phyloP scores from a whole-genome alignment of 1,140 invertebrate genomes.

The Bombus terrestris region DNA sequence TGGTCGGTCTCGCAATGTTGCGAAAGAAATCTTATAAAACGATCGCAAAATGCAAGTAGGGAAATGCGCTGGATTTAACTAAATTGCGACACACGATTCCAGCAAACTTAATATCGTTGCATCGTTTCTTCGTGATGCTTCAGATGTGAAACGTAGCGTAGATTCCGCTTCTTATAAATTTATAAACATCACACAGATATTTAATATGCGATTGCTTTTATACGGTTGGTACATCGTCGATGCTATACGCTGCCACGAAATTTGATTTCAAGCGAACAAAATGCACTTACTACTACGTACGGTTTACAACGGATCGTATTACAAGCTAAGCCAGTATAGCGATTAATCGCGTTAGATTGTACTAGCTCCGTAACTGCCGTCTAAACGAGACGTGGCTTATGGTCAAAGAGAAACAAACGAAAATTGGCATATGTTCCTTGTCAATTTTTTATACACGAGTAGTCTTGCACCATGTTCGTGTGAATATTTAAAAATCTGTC shows the following conservation, averaged over 20 bases:
- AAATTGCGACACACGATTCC: background rate
- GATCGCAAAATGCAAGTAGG: background rate
- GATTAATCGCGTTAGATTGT: slow-evolving; percentile 49
- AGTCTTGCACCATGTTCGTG: background rate
- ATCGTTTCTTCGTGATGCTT: background rate
- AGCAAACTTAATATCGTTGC: background rate
- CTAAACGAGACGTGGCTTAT: background rate
- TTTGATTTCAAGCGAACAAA: background rate
- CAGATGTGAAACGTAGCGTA: background rate
- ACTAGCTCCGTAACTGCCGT: too few species aligned
- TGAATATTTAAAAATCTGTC: too few species aligned
- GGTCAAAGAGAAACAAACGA: background rate
- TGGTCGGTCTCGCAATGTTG: background rate
- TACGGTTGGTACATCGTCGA: too few species aligned
- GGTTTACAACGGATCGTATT: slow-evolving; percentile 44
- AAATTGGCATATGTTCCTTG: background rate
- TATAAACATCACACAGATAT: background rate
- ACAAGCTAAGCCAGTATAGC: slow-evolving; percentile 12
- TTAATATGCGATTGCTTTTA: background rate
- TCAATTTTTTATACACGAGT: background rate
- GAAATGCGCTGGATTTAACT: background rate
- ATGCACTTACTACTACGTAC: background rate
- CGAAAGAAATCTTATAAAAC: background rate
- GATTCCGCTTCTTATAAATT: background rate
- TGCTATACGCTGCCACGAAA: too few species aligned